Base-by-base conservation (phyloP, 1,140 invertebrate genomes). In the Ceratina calcarata region DNA sequence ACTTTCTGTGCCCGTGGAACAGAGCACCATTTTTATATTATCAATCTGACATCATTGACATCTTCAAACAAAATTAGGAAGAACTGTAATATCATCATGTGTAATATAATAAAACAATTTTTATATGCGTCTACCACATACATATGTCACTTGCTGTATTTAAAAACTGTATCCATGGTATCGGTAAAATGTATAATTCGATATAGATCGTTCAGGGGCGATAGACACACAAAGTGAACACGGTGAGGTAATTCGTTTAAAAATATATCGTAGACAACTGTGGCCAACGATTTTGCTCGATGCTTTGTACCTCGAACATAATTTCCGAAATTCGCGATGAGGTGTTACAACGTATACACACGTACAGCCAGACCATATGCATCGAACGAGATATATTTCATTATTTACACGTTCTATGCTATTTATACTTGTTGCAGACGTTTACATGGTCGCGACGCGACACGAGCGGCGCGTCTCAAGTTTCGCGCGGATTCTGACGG, bases 191-290 rank as follows among this genome's bases (percentile, higher is more conserved):
- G 49, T 18, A 37, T 1, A 20, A 69, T 22, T 18, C 1, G 7
- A 45, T 45, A 45, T 45, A 6, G 37, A 45, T 45, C 20, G 53
- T 49, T 75, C 53, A 45, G 20, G 1, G n/a, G 16, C 68, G 13
- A 51, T 72, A 64, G 84, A 76, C 67, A 70, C 32, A 57, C 37
- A 66, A 84, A 78, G 74, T 62, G 65, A 18, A 61, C 62, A 15
- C 73, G 73, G 51, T 84, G 82, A 84, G 82, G 82, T 78, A 84
- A 78, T 74, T 72, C 79, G 74, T 78, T 81, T 72, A 85, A 85
- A 85, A 85, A 85, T 84, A 85, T 61, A 84, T 60, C 69, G 18
- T 32, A 15, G 7, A 13, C 71, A n/a, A 53, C 37, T 55, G 24
- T 57, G 6, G 27, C 55, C 66, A 61, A 57, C 49, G 53, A 66